Conservation (phyloP, 1,140 invertebrate species). For the Caenorhabditis brenneri region DNA sequence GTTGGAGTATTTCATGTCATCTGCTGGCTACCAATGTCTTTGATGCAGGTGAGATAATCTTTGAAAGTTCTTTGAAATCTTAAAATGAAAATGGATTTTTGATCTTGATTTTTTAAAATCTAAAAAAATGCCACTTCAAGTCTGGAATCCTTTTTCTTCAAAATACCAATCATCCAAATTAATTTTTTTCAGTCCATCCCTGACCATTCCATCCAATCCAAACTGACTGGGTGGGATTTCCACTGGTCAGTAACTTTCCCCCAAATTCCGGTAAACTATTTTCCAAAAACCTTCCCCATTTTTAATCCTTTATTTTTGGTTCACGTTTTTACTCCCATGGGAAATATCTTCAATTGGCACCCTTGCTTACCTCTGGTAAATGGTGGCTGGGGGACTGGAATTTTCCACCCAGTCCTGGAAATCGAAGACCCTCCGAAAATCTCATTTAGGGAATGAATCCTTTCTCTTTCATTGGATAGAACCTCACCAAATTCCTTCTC, state of each 20-base stretch:
- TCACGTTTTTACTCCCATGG: slow-evolving; percentile 52
- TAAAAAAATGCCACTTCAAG: no score
- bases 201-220: slow-evolving; percentile 13
- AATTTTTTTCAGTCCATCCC: slow-evolving; percentile 44
- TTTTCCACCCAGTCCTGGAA: slow-evolving; percentile 70
- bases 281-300: not conserved
- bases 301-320: not conserved
- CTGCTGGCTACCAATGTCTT: slow-evolving; percentile 68
- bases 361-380: slow-evolving; percentile 69
- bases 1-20: slow-evolving; percentile 68
- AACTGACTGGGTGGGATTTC: slow-evolving; percentile 50
- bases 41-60: slow-evolving; percentile 59
- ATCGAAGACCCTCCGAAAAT: slow-evolving; percentile 66
- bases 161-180: not conserved
- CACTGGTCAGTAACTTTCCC: slow-evolving; percentile 52
- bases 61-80: not conserved
- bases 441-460: slow-evolving; percentile 67
- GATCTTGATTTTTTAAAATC: not conserved
- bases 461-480: no score
- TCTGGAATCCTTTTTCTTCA: not conserved
- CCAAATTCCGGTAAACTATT: slow-evolving; percentile 31
- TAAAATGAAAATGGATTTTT: slow-evolving; percentile 1
- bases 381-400: slow-evolving; percentile 69
- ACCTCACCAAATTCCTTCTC: slow-evolving; percentile 15
- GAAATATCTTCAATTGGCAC: slow-evolving; percentile 62